phyloP scores from a whole-genome alignment of 1,140 invertebrate species.

The Centruroides vittatus region DNA sequence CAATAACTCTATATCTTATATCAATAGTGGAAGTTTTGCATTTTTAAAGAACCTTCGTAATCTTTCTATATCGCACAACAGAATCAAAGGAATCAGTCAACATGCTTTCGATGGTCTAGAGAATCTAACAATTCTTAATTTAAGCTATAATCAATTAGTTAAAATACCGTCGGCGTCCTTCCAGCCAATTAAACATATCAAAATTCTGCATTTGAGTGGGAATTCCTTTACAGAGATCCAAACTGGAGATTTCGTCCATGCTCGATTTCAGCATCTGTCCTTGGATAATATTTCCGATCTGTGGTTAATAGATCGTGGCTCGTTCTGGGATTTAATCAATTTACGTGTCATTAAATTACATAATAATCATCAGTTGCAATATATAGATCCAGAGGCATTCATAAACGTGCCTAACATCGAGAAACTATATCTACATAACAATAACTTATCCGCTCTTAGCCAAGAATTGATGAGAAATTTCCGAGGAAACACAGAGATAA shows the following conservation, averaged over 20 bases:
- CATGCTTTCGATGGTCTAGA: conserved; percentile 72
- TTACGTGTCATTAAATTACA: conserved; percentile 27
- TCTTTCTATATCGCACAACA: conserved; percentile 62
- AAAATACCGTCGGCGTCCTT: conserved; percentile 21
- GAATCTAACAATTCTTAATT: conserved; percentile 15
- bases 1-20: conserved; percentile 65
- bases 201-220: conserved; percentile 59
- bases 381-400: conserved; percentile 30
- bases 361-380: conserved; percentile 29
- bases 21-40: conserved; percentile 74
- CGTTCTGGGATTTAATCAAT: conserved; percentile 30
- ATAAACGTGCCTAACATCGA: conserved; percentile 25
- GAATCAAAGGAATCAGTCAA: conserved; percentile 67
- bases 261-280: conserved; percentile 25
- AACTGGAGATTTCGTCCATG: conserved; percentile 24
- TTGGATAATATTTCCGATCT: conserved; percentile 29
- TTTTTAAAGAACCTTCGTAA: conserved; percentile 60
- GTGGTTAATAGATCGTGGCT: conserved; percentile 26
- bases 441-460: conserved; percentile 27
- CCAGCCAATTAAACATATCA: conserved; percentile 34
- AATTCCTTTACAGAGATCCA: conserved; percentile 45
- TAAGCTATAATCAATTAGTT: conserved; percentile 22
- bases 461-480: conserved; percentile 20
- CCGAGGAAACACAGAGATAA: conserved; percentile 24
- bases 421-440: conserved; percentile 29